phyloP scores from a whole-genome alignment of 2,113 vertebrate species.

The Triplophysa tibetana region DNA sequence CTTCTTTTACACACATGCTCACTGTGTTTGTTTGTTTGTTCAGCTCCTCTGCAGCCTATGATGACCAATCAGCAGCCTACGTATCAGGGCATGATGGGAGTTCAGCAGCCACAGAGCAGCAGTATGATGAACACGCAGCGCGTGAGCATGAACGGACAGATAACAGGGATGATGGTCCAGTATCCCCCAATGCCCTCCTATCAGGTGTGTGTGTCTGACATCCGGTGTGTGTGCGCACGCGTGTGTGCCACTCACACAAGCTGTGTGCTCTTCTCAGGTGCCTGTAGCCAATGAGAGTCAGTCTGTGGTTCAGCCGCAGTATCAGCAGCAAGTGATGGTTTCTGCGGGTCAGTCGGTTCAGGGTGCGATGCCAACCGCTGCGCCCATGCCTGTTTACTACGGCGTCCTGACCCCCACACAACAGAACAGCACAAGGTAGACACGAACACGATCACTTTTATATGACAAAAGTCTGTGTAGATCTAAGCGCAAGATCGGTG shows the following conservation, averaged over 20 bases:
- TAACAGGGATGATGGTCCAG: slow-evolving; percentile 97
- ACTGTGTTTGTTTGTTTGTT: neutral
- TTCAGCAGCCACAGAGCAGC: slow-evolving; percentile 90
- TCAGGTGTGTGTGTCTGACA: slow-evolving; percentile 77
- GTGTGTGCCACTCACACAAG: neutral
- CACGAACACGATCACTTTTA: neutral
- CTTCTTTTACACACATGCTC: neutral
- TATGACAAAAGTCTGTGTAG: neutral
- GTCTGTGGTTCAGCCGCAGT: slow-evolving; percentile 93
- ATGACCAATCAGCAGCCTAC: slow-evolving; percentile 93
- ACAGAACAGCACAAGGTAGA: slow-evolving; percentile 92
- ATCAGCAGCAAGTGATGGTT: slow-evolving; percentile 94
- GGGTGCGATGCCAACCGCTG: slow-evolving; percentile 78
- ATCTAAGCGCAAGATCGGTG: neutral
- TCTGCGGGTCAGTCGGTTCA: slow-evolving; percentile 94
- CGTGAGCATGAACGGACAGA: slow-evolving; percentile 83
- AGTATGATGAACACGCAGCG: slow-evolving; percentile 88
- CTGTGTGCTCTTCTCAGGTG: slow-evolving; percentile 73
- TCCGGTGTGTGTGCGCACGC: neutral
- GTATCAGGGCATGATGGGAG: slow-evolving; percentile 93
- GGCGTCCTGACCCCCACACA: slow-evolving; percentile 92
- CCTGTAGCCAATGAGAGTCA: slow-evolving; percentile 89
- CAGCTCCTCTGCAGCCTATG: slow-evolving; percentile 89
- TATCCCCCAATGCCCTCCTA: slow-evolving; percentile 96
- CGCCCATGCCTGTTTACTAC: slow-evolving; percentile 92